These are phyloP conservation scores for Leucophenga maculata DNA, from an alignment of 2,888 invertebrate species.

Conservation along the genomic window DNA sequence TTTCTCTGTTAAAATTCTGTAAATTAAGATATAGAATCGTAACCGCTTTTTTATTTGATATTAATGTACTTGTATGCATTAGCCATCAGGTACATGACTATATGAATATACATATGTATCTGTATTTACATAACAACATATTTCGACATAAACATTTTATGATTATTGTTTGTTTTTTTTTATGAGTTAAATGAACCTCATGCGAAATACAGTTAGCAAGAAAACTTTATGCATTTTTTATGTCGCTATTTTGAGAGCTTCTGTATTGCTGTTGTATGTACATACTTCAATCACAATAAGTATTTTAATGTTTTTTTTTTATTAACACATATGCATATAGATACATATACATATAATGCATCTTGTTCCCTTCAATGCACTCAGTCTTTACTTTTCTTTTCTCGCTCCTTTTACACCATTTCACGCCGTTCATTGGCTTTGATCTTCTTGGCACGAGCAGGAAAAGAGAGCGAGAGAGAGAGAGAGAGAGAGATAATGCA, in stretches of 20 bases:
- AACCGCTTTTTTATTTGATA: too few relatives aligned
- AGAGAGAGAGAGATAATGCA: not conserved
- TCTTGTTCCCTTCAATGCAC: too few relatives aligned
- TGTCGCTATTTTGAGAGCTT: too few relatives aligned
- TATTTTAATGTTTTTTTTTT: conserved; percentile 1
- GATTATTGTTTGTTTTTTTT: conserved; percentile 4
- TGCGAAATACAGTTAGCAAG: conserved; percentile 18
- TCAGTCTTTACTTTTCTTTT: too few relatives aligned
- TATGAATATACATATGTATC: not conserved
- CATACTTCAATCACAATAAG: conserved; percentile 7
- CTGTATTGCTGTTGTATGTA: conserved; percentile 1
- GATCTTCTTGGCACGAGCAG: not conserved
- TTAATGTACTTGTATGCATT: too few relatives aligned
- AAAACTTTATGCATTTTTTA: not conserved
- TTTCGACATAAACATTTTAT: not conserved
- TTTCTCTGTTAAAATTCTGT: too few relatives aligned
- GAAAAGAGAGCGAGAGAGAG: not conserved
- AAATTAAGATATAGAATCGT: too few relatives aligned
- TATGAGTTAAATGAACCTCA: conserved; percentile 12
- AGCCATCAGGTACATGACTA: not conserved
- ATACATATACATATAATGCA: not conserved
- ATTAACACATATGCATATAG: not conserved
- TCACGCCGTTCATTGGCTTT: not conserved
- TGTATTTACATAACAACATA: not conserved
- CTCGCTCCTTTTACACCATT: too few relatives aligned